These are phyloP conservation scores for Watsonalla binaria DNA, from an alignment of 2,888 invertebrate genomes.

Conservation along the genomic window DNA sequence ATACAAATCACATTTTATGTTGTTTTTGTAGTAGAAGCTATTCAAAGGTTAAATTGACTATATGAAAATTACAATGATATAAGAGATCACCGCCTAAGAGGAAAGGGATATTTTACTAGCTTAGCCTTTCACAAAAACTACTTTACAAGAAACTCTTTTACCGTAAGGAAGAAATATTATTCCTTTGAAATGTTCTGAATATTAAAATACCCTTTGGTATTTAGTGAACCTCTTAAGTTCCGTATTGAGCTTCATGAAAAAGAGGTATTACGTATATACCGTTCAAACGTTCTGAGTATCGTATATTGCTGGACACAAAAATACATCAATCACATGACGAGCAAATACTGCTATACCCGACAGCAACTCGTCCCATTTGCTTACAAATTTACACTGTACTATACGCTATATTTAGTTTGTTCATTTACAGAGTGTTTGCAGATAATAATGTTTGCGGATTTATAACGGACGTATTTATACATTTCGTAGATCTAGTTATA, in stretches of 20 bases:
- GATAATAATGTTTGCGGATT: not conserved
- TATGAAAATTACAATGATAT: too few species aligned
- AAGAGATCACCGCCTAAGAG: too few species aligned
- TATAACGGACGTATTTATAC: not conserved
- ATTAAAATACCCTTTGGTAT: too few species aligned
- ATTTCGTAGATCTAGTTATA: too few species aligned
- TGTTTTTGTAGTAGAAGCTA: not conserved
- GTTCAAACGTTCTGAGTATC: not conserved
- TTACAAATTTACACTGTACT: constrained; percentile 18
- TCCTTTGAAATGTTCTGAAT: not conserved
- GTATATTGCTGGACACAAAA: constrained; percentile 10
- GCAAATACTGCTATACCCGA: constrained; percentile 17
- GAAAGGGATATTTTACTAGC: not conserved
- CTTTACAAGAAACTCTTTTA: not conserved
- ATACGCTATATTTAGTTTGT: constrained; percentile 14
- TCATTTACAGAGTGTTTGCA: not conserved
- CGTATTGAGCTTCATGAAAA: constrained; percentile 1
- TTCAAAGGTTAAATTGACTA: too few species aligned
- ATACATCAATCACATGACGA: constrained; percentile 27
- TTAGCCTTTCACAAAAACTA: not conserved
- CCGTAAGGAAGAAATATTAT: too few species aligned
- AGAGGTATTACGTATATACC: constrained; percentile 10
- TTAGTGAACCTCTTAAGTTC: not conserved
- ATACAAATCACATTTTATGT: not conserved
- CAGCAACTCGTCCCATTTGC: constrained; percentile 9